These are phyloP conservation scores for Clanis bilineata DNA, from an alignment of 2,888 invertebrate genomes.

Conservation along the genomic window DNA sequence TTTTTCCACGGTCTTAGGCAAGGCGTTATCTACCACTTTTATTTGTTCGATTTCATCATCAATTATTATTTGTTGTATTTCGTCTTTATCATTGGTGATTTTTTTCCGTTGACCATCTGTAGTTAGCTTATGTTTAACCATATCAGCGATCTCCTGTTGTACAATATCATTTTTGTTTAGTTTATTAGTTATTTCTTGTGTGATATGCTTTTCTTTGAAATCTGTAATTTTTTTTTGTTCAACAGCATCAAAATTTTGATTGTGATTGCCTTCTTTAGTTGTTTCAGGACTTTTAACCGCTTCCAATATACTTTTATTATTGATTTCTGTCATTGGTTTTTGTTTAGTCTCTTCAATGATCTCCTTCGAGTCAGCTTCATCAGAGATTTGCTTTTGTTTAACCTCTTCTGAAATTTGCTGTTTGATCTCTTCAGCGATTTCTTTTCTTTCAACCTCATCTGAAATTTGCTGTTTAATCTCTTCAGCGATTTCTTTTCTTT, in stretches of 20 bases:
- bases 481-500: not conserved
- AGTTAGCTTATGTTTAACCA: too few relatives aligned
- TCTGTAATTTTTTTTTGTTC: not conserved
- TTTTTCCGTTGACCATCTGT: too few relatives aligned
- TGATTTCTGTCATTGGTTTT: too few relatives aligned
- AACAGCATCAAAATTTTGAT: not conserved
- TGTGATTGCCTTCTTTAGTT: not conserved
- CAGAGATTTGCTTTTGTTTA: not conserved
- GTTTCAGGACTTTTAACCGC: too few relatives aligned
- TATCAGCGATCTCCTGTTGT: too few relatives aligned
- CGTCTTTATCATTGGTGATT: too few relatives aligned
- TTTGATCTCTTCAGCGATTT: not conserved
- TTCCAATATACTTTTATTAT: not conserved
- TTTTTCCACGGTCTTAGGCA: not conserved
- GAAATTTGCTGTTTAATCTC: not conserved
- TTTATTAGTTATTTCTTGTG: too few relatives aligned
- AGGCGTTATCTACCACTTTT: not conserved
- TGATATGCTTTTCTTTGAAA: not conserved
- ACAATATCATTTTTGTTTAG: too few relatives aligned
- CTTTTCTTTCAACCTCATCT: not conserved
- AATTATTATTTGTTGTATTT: not conserved
- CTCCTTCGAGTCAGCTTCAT: not conserved
- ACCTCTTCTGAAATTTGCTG: not conserved
- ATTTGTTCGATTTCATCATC: not conserved
- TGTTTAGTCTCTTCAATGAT: not conserved